Conservation (phyloP, 2,888 invertebrate genomes). For the Napeogenes sylphis region DNA sequence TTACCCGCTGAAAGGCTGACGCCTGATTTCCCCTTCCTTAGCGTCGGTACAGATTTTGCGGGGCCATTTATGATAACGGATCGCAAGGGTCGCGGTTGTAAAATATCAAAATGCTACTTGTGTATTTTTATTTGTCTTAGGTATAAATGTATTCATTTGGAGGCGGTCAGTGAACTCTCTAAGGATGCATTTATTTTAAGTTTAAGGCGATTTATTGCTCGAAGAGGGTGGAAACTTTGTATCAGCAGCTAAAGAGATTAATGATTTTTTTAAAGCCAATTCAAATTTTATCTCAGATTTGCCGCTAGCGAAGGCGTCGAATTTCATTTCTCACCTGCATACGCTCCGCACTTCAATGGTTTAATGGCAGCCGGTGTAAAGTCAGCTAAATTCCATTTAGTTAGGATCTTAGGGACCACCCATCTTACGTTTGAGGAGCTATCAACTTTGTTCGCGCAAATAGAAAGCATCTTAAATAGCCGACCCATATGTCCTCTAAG, state of each 20-base stretch:
- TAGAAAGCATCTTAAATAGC: slow-evolving; percentile 25
- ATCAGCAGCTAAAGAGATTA: too few species aligned
- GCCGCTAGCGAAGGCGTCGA: slow-evolving; percentile 32
- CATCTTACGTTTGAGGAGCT: slow-evolving; percentile 27
- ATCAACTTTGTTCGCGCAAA: slow-evolving; percentile 23
- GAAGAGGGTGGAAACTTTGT: too few species aligned
- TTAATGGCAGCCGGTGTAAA: slow-evolving; percentile 25
- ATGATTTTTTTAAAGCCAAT: not conserved
- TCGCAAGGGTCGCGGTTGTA: slow-evolving; percentile 31
- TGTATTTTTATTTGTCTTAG: slow-evolving; percentile 32
- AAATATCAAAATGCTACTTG: slow-evolving; percentile 27
- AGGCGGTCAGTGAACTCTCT: too few species aligned
- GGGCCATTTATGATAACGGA: slow-evolving; percentile 31
- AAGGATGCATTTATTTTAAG: too few species aligned
- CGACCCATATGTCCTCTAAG: slow-evolving; percentile 23
- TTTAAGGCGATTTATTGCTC: too few species aligned
- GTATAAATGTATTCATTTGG: not conserved
- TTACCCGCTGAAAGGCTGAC: too few species aligned
- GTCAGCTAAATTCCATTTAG: slow-evolving; percentile 24
- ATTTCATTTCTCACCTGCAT: slow-evolving; percentile 32
- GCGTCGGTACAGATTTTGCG: slow-evolving; percentile 29
- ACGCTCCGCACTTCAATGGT: slow-evolving; percentile 28
- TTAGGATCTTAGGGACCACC: slow-evolving; percentile 22
- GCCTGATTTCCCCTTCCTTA: too few species aligned
- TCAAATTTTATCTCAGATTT: slow-evolving; percentile 26